Percentiles rank a stretch among this genome's conserved stretches.
These are phyloP conservation scores for Netelia inedita DNA, from an alignment of 2,888 invertebrate species.

Conservation along the genomic window DNA sequence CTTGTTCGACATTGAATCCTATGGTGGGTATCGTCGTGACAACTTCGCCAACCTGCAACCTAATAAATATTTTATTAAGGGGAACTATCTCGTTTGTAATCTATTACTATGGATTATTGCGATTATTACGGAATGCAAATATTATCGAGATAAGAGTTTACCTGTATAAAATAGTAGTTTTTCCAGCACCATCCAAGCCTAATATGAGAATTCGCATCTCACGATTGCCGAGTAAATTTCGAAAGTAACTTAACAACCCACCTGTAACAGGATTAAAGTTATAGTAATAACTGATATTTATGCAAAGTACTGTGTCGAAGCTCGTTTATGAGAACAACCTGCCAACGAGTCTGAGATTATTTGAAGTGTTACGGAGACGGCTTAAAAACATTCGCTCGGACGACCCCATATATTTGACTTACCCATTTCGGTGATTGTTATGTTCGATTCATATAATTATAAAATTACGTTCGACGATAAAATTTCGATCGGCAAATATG, in stretches of 20 bases:
- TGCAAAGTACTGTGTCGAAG: not conserved
- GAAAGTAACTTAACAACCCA: conserved; percentile 98
- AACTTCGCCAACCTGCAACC: conserved; percentile 98
- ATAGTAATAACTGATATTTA: conserved; percentile 35
- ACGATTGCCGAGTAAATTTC: conserved; percentile 96
- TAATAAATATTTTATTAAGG: conserved; percentile 74
- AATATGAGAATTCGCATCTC: conserved; percentile 99
- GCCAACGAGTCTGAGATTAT: conserved; percentile 48
- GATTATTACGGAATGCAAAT: not conserved
- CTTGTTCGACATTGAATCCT: conserved; percentile 99
- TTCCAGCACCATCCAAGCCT: conserved; percentile 99
- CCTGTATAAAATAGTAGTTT: conserved; percentile 99
- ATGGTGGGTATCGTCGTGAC: conserved; percentile 99
- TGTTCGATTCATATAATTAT: conserved; percentile 77
- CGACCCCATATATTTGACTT: conserved; percentile 62
- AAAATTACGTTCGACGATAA: conserved; percentile 25
- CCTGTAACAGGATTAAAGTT: conserved; percentile 87
- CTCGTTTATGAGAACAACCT: conserved; percentile 44
- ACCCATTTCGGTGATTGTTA: conserved; percentile 77
- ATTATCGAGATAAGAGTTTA: conserved; percentile 69
- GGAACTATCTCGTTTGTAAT: not conserved
- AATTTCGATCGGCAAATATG: conserved; percentile 22
- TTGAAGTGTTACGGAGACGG: conserved; percentile 31
- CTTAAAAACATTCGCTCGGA: conserved; percentile 4
- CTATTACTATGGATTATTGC: not conserved